Evolutionary conservation across 2,113 vertebrate species (phyloP), one percentile per base, ranked within the genome.

Genomic region (Cercocebus atys): DNA sequence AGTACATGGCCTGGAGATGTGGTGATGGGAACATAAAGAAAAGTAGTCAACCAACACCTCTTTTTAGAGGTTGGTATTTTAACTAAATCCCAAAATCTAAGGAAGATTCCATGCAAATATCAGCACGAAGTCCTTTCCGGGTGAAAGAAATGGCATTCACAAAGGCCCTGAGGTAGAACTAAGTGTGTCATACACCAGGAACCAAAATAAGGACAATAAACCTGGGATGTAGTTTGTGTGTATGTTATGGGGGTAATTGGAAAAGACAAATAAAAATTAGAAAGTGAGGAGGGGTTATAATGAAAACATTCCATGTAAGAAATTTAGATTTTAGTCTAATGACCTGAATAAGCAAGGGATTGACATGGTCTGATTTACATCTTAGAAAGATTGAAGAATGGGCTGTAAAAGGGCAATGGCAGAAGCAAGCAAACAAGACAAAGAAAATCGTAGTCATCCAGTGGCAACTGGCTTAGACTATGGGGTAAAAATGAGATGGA

Each of bases 311-410:
- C 32, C 4, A 50, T 17, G n/a, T 73, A 72, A 94, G 38, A 2
- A 86, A 87, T 75, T 87, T 75, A 79, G 16, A 27, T 52, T 95
- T 97, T 78, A 80, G 85, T 84, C 30, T 79, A 81, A 9, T 52
- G 38, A 88, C 5, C 16, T 82, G 23, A 97, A 68, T 52, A 27
- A 88, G 5, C 6, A 73, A 84, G 23, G 22, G 25, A 14, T 35
- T 40, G 30, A 64, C 18, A 90, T 80, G 32, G 57, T 35, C 55
- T 61, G 23, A 23, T 83, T 35, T 81, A 68, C 22, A 68, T 93
- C n/a, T n/a, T 72, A 90, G 68, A 75, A 90, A 75, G 45, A 92
- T 16, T 1, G 12, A 43, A 76, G 8, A 79, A 76, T 45, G 17
- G 3, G 40, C 80, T 79, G 7, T 84, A 38, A 40, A 73, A 94